These are phyloP conservation scores for Poeciliopsis occidentalis DNA, from an alignment of 2,113 vertebrate species.

Conservation along the genomic window DNA sequence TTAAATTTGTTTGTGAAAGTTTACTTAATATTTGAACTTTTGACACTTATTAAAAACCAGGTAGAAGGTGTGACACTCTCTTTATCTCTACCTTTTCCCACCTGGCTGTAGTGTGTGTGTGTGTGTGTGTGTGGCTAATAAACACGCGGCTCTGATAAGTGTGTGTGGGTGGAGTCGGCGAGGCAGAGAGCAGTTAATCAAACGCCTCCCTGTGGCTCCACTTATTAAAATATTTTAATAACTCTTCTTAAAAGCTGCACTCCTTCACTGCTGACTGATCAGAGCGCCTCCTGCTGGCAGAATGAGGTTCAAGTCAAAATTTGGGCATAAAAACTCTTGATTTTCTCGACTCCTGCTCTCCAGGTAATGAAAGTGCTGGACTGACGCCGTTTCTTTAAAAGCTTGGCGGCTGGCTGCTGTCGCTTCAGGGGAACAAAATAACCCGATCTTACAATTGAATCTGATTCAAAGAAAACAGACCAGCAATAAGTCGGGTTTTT, in stretches of 20 bases:
- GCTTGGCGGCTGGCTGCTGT: neutral
- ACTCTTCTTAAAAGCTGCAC: slow-evolving; percentile 48
- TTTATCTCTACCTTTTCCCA: slow-evolving; percentile 10
- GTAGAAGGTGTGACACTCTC: no score
- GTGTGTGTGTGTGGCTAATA: no score
- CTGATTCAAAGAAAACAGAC: slow-evolving; percentile 25
- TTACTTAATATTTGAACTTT: no score
- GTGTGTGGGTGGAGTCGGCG: slow-evolving; percentile 42
- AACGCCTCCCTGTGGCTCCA: slow-evolving; percentile 42
- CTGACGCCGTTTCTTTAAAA: slow-evolving; percentile 18
- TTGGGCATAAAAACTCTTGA: no score
- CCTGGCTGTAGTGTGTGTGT: slow-evolving; percentile 23
- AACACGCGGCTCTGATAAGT: slow-evolving; percentile 2
- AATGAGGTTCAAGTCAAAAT: slow-evolving; percentile 37
- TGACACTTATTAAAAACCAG: no score
- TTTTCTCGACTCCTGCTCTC: no score
- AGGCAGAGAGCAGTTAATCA: slow-evolving; percentile 58
- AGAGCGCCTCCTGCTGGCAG: slow-evolving; percentile 11
- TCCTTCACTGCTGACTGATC: slow-evolving; percentile 41
- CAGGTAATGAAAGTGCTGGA: neutral
- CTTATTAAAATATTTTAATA: slow-evolving; percentile 53
- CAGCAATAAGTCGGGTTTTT: slow-evolving; percentile 17
- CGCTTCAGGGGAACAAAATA: slow-evolving; percentile 30
- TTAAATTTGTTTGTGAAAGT: no score
- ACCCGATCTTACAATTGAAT: slow-evolving; percentile 20